Base-by-base conservation (phyloP, 2,888 invertebrate species). In the Lasioglossum vierecki region DNA sequence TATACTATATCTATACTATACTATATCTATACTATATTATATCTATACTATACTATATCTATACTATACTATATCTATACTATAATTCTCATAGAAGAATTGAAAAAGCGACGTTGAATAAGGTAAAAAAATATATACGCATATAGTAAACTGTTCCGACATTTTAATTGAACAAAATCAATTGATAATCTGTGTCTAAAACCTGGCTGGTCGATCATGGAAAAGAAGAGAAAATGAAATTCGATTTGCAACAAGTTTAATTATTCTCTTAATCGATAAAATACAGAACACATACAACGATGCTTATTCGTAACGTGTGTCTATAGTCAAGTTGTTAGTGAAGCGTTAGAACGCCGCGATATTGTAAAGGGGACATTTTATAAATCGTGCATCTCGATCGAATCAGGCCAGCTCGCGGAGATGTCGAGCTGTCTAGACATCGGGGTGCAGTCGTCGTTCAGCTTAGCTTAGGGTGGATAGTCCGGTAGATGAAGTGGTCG, bases 381-480 rank as follows among this genome's bases (percentile, higher is more conserved):
- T 26, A 4, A n/a, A 70, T 84, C 75, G 72, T 84, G 84, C 84
- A 76, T 79, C 83, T 41, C 83, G 84, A 79, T 83, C 63, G n/a
- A 49, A 26, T 79, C 75, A 5, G 57, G 46, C 70, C 4, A n/a
- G 82, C 83, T 81, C 81, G n/a, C 11, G 46, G 4, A 9, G 68
- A 60, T 1, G 13, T 74, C 22, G 68, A 79, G 70, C 80, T 15
- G 63, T 76, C 53, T 39, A 66, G 76, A 35, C 8, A 66, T 71
- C 76, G 70, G 46, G 84, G n/a, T 30, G 66, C 78, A 83, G 83
- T 79, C 78, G 84, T 79, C 75, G 26, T 53, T 53, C 0, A 8
- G 60, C 60, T 60, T 60, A 60, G 60, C 49, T 75, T 39, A 75
- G 72, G 72, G 66, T 77, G 57, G 76, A 72, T 39, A 22, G 70